These are phyloP conservation scores for Metellina segmentata DNA, from an alignment of 2,888 invertebrate species.

Conservation along the genomic window DNA sequence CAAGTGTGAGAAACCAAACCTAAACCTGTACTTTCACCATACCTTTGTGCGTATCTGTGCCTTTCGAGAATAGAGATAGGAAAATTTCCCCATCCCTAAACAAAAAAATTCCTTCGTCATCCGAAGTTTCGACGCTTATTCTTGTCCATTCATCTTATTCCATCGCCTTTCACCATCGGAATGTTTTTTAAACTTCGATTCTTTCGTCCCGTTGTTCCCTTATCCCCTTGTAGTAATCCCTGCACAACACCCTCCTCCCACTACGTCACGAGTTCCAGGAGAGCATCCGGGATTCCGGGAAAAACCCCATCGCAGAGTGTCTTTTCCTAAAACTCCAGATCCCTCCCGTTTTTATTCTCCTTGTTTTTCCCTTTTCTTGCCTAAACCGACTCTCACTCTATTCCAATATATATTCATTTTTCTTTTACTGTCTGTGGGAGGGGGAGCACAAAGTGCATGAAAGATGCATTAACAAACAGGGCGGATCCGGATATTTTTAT, in stretches of 20 bases:
- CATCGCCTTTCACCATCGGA: background rate
- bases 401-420: slow-evolving; percentile 28
- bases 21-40: too few relatives aligned
- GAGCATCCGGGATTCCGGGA: background rate
- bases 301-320: background rate
- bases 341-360: slow-evolving; percentile 1
- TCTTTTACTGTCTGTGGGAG: background rate
- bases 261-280: background rate
- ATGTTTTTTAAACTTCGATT: background rate
- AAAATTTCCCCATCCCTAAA: background rate
- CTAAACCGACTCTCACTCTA: background rate
- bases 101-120: background rate
- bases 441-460: background rate
- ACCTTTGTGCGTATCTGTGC: too few relatives aligned
- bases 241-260: background rate
- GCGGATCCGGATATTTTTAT: background rate
- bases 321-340: background rate
- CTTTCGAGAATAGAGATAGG: too few relatives aligned
- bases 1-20: too few relatives aligned
- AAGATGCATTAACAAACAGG: slow-evolving; percentile 37
- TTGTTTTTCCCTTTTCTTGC: background rate
- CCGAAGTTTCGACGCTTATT: background rate
- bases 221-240: background rate
- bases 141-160: background rate
- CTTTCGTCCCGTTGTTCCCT: background rate